phyloP scores from a whole-genome alignment of 2,888 invertebrate genomes.

The Hedychridium roseum region DNA sequence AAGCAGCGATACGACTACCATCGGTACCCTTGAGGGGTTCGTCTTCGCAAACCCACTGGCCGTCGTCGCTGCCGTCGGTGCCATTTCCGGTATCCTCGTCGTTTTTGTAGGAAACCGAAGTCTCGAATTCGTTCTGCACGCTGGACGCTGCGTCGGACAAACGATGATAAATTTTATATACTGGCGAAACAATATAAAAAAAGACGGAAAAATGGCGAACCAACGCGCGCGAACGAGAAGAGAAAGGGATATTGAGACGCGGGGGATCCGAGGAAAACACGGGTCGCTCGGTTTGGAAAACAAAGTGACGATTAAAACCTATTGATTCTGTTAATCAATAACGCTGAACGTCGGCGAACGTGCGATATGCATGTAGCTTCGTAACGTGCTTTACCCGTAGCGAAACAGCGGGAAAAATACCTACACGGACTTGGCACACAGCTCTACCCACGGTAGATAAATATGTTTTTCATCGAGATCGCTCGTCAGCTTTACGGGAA shows the following conservation, averaged over 20 bases:
- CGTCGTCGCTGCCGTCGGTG: conserved; percentile 57
- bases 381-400: too few species aligned
- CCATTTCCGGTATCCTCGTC: conserved; percentile 58
- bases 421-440: too few species aligned
- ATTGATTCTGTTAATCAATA: conserved; percentile 6
- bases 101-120: conserved; percentile 56
- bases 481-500: too few species aligned
- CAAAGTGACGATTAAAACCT: not conserved
- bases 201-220: not conserved
- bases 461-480: too few species aligned
- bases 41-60: conserved; percentile 60
- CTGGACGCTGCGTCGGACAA: conserved; percentile 49
- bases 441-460: too few species aligned
- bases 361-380: too few species aligned
- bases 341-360: not conserved
- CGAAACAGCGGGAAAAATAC: too few species aligned
- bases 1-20: conserved; percentile 60
- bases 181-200: not conserved
- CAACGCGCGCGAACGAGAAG: too few species aligned
- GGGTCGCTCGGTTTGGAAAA: not conserved
- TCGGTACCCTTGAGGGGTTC: conserved; percentile 60
- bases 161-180: conserved; percentile 2
- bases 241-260: not conserved
- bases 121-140: conserved; percentile 62
- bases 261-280: not conserved